Percentiles rank a stretch among this genome's conserved stretches.
Evolutionary conservation across 2,888 invertebrate species (phyloP).

Genomic region (Brachycybe producta): DNA sequence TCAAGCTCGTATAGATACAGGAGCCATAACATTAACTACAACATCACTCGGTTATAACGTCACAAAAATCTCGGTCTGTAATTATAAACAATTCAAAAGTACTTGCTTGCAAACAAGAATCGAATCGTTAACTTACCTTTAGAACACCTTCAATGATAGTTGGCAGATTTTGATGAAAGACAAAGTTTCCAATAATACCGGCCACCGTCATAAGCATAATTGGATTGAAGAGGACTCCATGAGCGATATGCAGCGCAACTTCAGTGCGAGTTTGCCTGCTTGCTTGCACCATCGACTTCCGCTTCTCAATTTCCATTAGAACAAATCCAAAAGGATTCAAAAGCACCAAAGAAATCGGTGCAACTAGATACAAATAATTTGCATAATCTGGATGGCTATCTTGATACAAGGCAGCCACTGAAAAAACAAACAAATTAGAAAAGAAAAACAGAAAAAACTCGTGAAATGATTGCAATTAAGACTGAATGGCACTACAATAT

Average conservation of each 20-base stretch:
- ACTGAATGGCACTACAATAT: background rate
- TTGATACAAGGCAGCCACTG: conserved; percentile 73
- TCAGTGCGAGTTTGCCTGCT: conserved; percentile 16
- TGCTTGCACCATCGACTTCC: conserved; percentile 30
- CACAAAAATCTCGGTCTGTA: too few relatives aligned
- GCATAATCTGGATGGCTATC: conserved; percentile 79
- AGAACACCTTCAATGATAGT: conserved; percentile 58
- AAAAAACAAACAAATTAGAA: too few relatives aligned
- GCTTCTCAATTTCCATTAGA: conserved; percentile 67
- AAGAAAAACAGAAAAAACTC: conserved; percentile 22
- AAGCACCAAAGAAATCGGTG: conserved; percentile 83
- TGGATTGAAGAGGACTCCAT: conserved; percentile 72
- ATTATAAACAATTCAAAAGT: too few relatives aligned
- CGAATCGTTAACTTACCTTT: conserved; percentile 49
- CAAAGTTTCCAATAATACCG: conserved; percentile 70
- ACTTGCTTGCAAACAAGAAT: too few relatives aligned
- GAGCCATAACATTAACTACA: too few relatives aligned
- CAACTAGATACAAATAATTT: conserved; percentile 79
- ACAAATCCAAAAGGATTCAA: conserved; percentile 84
- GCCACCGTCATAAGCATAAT: conserved; percentile 84
- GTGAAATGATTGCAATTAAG: background rate
- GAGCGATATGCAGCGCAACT: conserved; percentile 31
- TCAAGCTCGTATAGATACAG: too few relatives aligned
- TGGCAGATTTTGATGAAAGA: conserved; percentile 66
- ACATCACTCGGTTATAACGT: too few relatives aligned